Percentiles rank a stretch among this genome's conserved stretches.
phyloP scores from a whole-genome alignment of 2,113 vertebrate species.

The Sus scrofa region T2T-Sscrofa CM000824.6:133148501-133149000 shows the following conservation, averaged over 20 bases:
- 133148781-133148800: not conserved
- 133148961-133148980: not conserved
- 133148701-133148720: not conserved
- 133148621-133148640: not conserved
- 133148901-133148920: not conserved
- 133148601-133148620: not conserved
- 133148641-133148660: not conserved
- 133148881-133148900: not conserved
- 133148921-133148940: not conserved
- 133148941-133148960: not conserved
- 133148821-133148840: not conserved
- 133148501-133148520: not conserved
- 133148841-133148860: not conserved
- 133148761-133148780: not conserved
- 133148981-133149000: not conserved
- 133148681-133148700: not conserved
- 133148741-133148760: not conserved
- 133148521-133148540: not conserved
- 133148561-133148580: not conserved
- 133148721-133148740: not conserved
- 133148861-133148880: not conserved
- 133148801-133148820: not conserved
- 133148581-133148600: not conserved
- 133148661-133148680: conserved; percentile 1
- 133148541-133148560: not conserved